Percentiles rank a stretch among this genome's conserved stretches.
Conservation (phyloP, 2,888 invertebrate species). For the Eupithecia tripunctaria region DNA sequence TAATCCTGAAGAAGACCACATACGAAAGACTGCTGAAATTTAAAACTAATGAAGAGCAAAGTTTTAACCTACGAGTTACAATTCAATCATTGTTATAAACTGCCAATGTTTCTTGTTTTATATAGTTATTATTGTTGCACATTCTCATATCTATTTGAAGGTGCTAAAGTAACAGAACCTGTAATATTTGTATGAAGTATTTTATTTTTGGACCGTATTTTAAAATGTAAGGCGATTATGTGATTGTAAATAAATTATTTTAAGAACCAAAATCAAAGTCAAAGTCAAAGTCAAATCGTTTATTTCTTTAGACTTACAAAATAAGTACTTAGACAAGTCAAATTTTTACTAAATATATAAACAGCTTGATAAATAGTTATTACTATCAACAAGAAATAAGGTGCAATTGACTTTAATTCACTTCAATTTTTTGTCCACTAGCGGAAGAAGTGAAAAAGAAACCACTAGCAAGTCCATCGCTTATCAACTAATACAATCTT, state of each 20-base stretch:
- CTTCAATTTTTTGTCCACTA: no score
- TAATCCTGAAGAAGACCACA: neutral
- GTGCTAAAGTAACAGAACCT: neutral
- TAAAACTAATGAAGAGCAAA: neutral
- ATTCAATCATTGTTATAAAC: neutral
- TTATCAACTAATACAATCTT: no score
- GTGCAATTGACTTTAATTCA: no score
- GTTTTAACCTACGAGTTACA: neutral
- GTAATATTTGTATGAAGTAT: neutral
- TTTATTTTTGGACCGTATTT: conserved; percentile 2
- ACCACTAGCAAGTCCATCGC: no score
- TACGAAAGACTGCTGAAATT: neutral
- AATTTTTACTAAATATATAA: no score
- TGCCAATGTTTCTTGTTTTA: neutral
- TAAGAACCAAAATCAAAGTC: conserved; percentile 1
- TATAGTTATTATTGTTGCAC: neutral
- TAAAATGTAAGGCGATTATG: neutral
- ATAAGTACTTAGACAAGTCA: no score
- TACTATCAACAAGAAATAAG: no score
- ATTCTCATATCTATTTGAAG: neutral
- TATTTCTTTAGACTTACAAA: no score
- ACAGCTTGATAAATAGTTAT: no score
- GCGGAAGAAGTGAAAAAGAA: no score
- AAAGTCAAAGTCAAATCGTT: no score
- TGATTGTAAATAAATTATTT: conserved; percentile 4